These are phyloP conservation scores for Nomada ruficornis DNA, from an alignment of 2,888 invertebrate species.

Conservation along the genomic window DNA sequence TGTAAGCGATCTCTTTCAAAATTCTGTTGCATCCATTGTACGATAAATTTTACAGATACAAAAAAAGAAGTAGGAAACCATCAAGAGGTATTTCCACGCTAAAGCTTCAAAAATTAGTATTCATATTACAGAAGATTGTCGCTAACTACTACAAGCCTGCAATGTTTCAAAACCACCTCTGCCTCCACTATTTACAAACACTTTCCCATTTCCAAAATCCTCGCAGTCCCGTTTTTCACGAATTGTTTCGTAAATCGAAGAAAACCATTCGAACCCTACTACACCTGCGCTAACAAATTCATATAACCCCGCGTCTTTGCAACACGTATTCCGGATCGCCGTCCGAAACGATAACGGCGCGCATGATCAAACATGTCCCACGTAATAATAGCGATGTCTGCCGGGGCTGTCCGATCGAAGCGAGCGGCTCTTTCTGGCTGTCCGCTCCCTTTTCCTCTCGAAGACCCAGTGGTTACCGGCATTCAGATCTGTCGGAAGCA, in stretches of 20 bases:
- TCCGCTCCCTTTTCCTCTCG: slow-evolving; percentile 42
- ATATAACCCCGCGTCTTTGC: background rate
- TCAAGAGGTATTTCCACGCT: no score
- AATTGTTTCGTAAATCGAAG: background rate
- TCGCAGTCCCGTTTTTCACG: no score
- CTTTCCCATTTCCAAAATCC: no score
- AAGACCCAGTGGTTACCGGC: slow-evolving; percentile 48
- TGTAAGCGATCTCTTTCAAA: no score
- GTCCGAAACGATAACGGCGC: slow-evolving; percentile 31
- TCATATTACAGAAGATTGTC: no score
- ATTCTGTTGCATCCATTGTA: no score
- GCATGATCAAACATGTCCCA: slow-evolving; percentile 51
- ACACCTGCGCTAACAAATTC: slow-evolving; percentile 1
- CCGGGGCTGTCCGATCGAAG: slow-evolving; percentile 46
- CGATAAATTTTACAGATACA: no score
- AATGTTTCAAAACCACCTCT: no score
- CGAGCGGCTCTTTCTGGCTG: slow-evolving; percentile 42
- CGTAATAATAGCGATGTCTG: slow-evolving; percentile 42
- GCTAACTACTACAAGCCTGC: no score
- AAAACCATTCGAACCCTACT: background rate
- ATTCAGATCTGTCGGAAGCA: slow-evolving; percentile 71
- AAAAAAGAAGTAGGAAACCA: no score
- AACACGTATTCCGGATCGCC: background rate
- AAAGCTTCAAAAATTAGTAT: no score
- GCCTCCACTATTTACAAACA: no score